Evolutionary conservation across 2,113 vertebrate species (phyloP).

Genomic region (Gallinago undulata): DNA sequence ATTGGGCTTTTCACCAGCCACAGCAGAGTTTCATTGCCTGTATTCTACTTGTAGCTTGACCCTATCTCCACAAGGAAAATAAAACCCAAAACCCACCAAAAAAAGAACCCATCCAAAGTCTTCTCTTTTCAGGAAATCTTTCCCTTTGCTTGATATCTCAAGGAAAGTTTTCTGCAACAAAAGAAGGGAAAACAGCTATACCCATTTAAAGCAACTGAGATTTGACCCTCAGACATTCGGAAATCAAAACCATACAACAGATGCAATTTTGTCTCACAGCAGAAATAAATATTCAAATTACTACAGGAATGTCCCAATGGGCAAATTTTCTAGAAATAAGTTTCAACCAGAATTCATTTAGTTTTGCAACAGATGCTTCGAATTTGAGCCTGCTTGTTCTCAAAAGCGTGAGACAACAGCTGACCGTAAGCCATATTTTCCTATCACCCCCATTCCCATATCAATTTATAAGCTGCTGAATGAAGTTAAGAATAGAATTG

Average conservation of each 20-base stretch:
- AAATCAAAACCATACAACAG: slow-evolving; percentile 34
- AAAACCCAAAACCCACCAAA: neutral
- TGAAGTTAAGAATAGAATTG: slow-evolving; percentile 16
- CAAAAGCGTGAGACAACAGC: slow-evolving; percentile 20
- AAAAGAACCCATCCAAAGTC: neutral
- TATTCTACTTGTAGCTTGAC: neutral
- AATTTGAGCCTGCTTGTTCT: slow-evolving; percentile 38
- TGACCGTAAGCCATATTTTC: neutral
- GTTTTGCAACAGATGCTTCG: slow-evolving; percentile 45
- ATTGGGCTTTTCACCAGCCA: neutral
- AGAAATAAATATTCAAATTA: slow-evolving; percentile 48
- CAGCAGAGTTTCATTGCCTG: neutral
- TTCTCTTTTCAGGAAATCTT: neutral
- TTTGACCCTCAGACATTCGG: neutral
- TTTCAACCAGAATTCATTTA: slow-evolving; percentile 22
- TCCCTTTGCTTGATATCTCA: neutral
- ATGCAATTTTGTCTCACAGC: slow-evolving; percentile 18
- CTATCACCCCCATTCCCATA: neutral
- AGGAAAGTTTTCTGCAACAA: neutral
- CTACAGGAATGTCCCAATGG: slow-evolving; percentile 3
- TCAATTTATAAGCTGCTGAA: slow-evolving; percentile 28
- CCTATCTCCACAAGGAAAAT: neutral
- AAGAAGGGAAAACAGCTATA: neutral
- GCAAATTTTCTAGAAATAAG: slow-evolving; percentile 26
- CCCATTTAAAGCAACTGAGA: neutral